Percentiles rank a stretch among this genome's conserved stretches.
These are phyloP conservation scores for Cherax quadricarinatus DNA, from an alignment of 1,140 invertebrate species.

Conservation along the genomic window DNA sequence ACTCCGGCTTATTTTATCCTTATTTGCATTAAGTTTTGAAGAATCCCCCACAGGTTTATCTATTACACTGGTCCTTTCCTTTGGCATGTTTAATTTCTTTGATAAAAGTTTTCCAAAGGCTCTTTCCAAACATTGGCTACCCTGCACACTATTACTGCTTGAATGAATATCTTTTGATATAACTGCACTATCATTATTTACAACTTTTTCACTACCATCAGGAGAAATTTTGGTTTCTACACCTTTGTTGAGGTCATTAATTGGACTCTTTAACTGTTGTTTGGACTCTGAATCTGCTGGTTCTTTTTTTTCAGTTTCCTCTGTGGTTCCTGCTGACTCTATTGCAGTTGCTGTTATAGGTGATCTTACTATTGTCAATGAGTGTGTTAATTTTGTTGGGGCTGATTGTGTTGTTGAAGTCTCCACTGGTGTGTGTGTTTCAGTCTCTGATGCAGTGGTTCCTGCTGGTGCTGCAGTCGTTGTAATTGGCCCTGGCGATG, in stretches of 20 bases:
- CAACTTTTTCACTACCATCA: conserved; percentile 27
- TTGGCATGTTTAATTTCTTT: conserved; percentile 51
- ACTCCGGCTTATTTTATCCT: conserved; percentile 69
- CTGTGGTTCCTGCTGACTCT: not conserved
- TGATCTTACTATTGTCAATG: not conserved
- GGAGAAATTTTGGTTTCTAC: conserved; percentile 16
- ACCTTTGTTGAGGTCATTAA: conserved; percentile 45
- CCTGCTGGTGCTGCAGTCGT: not conserved
- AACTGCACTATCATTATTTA: conserved; percentile 8
- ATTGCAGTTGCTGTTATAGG: not conserved
- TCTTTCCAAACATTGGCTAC: conserved; percentile 35
- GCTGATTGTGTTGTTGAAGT: not conserved
- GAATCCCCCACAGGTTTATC: conserved; percentile 26
- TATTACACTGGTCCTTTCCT: conserved; percentile 24
- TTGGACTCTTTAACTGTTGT: conserved; percentile 6
- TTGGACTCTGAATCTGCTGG: conserved; percentile 61
- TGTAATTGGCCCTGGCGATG: not conserved
- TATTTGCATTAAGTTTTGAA: conserved; percentile 9
- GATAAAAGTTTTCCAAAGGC: conserved; percentile 57
- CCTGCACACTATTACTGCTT: conserved; percentile 48
- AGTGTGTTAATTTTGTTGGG: not conserved
- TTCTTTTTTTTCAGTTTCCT: conserved; percentile 3
- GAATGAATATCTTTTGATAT: conserved; percentile 50
- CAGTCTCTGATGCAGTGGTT: not conserved
- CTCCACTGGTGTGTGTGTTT: not conserved